Base-by-base conservation (phyloP, 2,113 vertebrate species). In the Zosterops hypoxanthus region DNA sequence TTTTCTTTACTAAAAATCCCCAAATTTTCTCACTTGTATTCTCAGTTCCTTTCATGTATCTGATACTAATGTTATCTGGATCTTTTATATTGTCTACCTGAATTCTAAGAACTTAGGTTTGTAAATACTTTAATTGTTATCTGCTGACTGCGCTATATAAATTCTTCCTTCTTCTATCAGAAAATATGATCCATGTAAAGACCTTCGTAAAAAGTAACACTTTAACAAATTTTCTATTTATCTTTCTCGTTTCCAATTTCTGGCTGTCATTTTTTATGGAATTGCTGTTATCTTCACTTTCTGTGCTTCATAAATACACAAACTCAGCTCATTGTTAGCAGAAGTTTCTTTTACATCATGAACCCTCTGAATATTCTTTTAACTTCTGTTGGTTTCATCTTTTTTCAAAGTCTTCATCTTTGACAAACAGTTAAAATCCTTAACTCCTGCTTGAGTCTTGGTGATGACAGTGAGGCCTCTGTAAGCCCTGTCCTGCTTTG, bases 161-260 rank as follows among this genome's bases (percentile, higher is more conserved):
- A 78, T 84, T 64, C 39, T 66, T 81, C 57, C 20, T 26, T 28
- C 11, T 49, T 81, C 5, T 84, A 76, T 90, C 68, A 75, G 65
- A 88, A 96, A 84, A 86, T 90, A 68, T 11, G 25, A 76, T 94
- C 55, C 75, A 16, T 73, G 34, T 83, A 94, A 94, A 93, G 31
- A 57, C 47, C 39, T 78, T 71, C 24, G 23, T 87, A 63, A 95
- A 95, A 93, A 93, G 56, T 34, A 78, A 18, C 60, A 25, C 14
- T 77, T 90, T 31, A 88, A 86, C 68, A 86, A 39, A 64, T 90
- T 92, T 90, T 66, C 55, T 80, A 5, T 88, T 91, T 94, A 50
- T 76, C 88, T 95, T 85, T 64, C 49, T 29, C 17, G 1, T 86
- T 94, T 90, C 28, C 4, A 68, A 26, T 86, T 93, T 31, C 44